phyloP scores from a whole-genome alignment of 1,140 invertebrate genomes.

The Drosophila lini region DNA sequence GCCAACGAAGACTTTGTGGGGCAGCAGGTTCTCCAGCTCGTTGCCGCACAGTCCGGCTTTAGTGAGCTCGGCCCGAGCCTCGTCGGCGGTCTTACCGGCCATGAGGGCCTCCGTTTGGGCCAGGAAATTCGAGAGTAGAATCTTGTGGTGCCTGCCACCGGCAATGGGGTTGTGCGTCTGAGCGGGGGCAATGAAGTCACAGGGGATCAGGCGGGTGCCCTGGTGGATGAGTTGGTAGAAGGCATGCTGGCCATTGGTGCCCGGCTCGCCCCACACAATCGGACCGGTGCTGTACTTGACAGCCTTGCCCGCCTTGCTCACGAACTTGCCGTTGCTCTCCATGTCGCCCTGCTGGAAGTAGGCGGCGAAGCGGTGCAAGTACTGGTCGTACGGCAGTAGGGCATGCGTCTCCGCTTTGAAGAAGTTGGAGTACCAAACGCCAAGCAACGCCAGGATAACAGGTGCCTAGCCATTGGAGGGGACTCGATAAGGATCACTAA shows the following conservation, averaged over 20 bases:
- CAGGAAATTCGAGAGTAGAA: conserved; percentile 98
- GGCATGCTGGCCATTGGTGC: conserved; percentile 99
- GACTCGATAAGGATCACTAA: background rate
- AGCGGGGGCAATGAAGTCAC: conserved; percentile 98
- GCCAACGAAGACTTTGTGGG: conserved; percentile 98
- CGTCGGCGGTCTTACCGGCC: conserved; percentile 93
- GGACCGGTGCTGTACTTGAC: conserved; percentile 95
- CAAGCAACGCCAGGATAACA: conserved; percentile 96
- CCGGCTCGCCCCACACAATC: conserved; percentile 98
- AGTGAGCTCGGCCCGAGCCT: conserved; percentile 91
- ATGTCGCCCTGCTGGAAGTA: conserved; percentile 99
- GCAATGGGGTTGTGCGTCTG: conserved; percentile 96
- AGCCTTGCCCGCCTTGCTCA: conserved; percentile 88
- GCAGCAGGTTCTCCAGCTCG: conserved; percentile 92
- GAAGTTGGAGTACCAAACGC: conserved; percentile 98
- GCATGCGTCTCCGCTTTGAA: conserved; percentile 98
- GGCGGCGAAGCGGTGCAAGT: conserved; percentile 98
- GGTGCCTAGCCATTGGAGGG: conserved; percentile 89
- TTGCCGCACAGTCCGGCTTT: conserved; percentile 89
- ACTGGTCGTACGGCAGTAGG: conserved; percentile 99
- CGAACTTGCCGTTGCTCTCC: conserved; percentile 99
- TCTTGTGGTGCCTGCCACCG: conserved; percentile 91
- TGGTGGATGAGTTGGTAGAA: conserved; percentile 98
- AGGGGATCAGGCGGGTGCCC: conserved; percentile 92
- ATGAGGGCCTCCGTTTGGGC: conserved; percentile 99